Evolutionary conservation across 64 coral and sea anemone species (phyloP), one percentile per base, ranked within the genome.

Genomic region (Cladopsammia gracilis): DNA sequence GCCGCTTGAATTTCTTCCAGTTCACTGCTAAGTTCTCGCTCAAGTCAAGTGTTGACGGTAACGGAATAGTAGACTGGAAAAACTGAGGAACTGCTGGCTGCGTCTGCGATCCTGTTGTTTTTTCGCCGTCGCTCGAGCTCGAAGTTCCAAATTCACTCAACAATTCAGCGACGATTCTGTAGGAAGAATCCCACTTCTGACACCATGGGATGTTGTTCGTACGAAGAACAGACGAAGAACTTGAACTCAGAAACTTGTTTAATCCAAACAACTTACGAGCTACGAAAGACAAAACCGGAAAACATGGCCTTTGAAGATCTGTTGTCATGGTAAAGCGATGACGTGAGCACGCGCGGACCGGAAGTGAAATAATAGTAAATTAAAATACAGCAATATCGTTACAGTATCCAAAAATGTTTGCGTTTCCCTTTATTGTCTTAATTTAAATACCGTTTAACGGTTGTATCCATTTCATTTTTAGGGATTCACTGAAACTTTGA

Each of bases 1-100:
- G 43, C 42, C 88, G 73, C 49, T 77, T 90, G 49, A 90, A 90
- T 51, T 79, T 90, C 62, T 90, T 90, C 88, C 88, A 90, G 23
- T 68, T 90, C 8, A 56, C 61, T 16, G 74, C 74, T 60, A 90
- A 79, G 88, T 90, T 90, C 25, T 74, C 74, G 61, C 71, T 82
- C 3, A 82, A 64, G 45, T 92, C 50, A 25, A 85, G 71, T 16
- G 34, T 82, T 53, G 64, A 56, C 51, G 77, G 90, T 25, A 92
- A 64, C 64, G 90, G 79, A 62, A 92, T 84, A 58, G 64, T 45
- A 53, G 79, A 70, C 71, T 82, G 79, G 70, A 92, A 24, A 51
- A 92, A 85, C 65, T 18, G 47, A 64, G 75, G 64, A 80, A 19
- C 78, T 22, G 88, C 34, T 60, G 70, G 54, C 70, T 72, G 65